These are phyloP conservation scores for Julus scanicus DNA, from an alignment of 2,888 invertebrate species.

Conservation along the genomic window DNA sequence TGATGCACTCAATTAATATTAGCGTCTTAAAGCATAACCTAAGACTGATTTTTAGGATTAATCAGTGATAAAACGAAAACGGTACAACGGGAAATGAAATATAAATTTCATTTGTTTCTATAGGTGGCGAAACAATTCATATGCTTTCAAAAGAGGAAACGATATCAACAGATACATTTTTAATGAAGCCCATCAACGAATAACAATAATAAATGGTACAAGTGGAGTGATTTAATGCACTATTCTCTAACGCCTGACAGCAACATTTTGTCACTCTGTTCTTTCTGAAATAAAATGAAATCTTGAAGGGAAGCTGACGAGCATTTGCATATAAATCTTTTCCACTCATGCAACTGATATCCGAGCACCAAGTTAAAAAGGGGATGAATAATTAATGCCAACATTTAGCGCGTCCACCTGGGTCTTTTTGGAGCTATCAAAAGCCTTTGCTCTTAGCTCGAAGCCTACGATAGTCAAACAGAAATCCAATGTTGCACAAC, in stretches of 20 bases:
- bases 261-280: conserved; percentile 44
- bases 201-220: conserved; percentile 12
- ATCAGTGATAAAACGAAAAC: not conserved
- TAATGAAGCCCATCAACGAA: not conserved
- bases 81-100: not conserved
- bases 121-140: not conserved
- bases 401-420: conserved; percentile 41
- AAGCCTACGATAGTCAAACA: not conserved
- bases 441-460: conserved; percentile 33
- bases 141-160: not conserved
- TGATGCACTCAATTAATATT: not conserved
- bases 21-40: not conserved
- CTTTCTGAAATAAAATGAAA: not conserved
- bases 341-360: conserved; percentile 25
- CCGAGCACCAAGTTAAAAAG: conserved; percentile 26
- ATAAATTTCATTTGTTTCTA: not conserved
- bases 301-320: conserved; percentile 33
- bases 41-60: not conserved
- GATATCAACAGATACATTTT: not conserved
- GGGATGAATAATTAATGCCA: conserved; percentile 41
- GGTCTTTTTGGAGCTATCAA: conserved; percentile 27
- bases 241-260: conserved; percentile 46
- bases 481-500: not conserved
- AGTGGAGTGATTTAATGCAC: conserved; percentile 44
- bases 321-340: conserved; percentile 33